Evolutionary conservation across 1,140 invertebrate species (phyloP).

Genomic region (Microplitis mediator): DNA sequence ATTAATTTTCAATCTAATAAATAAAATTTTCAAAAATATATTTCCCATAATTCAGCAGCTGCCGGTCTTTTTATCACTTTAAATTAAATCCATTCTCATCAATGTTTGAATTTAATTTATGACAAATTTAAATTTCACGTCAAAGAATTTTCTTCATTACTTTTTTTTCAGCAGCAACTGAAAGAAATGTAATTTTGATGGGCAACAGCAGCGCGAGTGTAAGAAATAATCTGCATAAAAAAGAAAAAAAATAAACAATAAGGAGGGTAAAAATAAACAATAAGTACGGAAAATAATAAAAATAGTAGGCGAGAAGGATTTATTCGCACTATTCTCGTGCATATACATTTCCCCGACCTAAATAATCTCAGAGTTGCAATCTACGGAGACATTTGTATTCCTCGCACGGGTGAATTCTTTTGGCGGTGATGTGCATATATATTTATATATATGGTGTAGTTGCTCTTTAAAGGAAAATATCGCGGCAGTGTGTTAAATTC

Average conservation of each 20-base stretch:
- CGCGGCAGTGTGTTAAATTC: background rate
- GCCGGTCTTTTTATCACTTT: no score
- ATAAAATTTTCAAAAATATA: no score
- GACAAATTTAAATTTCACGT: no score
- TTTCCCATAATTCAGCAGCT: no score
- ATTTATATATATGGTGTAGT: background rate
- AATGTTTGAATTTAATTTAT: no score
- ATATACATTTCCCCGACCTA: conserved; percentile 21
- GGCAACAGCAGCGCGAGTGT: no score
- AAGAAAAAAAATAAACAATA: background rate
- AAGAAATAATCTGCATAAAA: background rate
- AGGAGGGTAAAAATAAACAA: background rate
- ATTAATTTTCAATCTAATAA: no score
- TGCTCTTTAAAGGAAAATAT: background rate
- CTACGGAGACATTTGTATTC: conserved; percentile 28
- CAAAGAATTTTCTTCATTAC: no score
- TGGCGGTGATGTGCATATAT: background rate
- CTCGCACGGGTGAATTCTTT: conserved; percentile 26
- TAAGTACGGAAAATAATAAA: background rate
- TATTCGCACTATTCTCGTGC: conserved; percentile 16
- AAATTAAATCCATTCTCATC: no score
- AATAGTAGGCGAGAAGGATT: background rate
- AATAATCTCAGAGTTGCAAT: conserved; percentile 26
- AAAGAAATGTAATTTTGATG: no score
- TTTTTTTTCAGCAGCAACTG: no score